Conservation (phyloP, 2,888 invertebrate genomes). For the Acrobasis consociella region DNA sequence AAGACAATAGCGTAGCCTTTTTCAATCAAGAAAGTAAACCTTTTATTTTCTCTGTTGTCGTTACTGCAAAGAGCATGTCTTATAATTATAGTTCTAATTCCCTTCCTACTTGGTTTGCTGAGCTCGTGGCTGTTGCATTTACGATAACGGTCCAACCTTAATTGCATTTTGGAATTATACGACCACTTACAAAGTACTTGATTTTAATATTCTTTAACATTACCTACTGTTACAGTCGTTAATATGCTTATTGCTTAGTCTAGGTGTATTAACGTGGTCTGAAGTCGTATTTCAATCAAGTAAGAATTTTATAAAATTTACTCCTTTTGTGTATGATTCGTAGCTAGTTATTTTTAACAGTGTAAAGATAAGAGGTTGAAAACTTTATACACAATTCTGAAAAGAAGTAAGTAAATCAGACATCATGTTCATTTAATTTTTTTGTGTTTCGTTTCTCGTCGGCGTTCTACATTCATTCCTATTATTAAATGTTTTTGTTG, state of each 20-base stretch:
- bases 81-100: constrained; percentile 35
- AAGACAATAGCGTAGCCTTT: constrained; percentile 43
- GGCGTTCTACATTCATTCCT: constrained; percentile 37
- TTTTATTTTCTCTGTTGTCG: constrained; percentile 33
- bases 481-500: constrained; percentile 55
- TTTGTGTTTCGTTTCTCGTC: not conserved
- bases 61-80: constrained; percentile 28
- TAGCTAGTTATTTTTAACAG: too few species aligned
- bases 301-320: too few species aligned
- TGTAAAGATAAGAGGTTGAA: too few species aligned
- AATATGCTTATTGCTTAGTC: not conserved
- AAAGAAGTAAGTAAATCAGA: too few species aligned
- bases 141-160: constrained; percentile 33
- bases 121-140: constrained; percentile 29
- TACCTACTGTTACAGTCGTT: constrained; percentile 1
- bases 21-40: constrained; percentile 35
- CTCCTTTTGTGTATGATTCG: too few species aligned
- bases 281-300: too few species aligned
- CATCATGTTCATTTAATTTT: not conserved
- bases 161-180: constrained; percentile 34
- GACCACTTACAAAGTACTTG: constrained; percentile 18
- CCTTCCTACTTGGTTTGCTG: constrained; percentile 25
- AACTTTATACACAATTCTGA: too few species aligned
- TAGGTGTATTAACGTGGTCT: not conserved
- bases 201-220: constrained; percentile 15